Evolutionary conservation across 2,113 vertebrate genomes (phyloP).

Genomic region (Furnarius figulus): DNA sequence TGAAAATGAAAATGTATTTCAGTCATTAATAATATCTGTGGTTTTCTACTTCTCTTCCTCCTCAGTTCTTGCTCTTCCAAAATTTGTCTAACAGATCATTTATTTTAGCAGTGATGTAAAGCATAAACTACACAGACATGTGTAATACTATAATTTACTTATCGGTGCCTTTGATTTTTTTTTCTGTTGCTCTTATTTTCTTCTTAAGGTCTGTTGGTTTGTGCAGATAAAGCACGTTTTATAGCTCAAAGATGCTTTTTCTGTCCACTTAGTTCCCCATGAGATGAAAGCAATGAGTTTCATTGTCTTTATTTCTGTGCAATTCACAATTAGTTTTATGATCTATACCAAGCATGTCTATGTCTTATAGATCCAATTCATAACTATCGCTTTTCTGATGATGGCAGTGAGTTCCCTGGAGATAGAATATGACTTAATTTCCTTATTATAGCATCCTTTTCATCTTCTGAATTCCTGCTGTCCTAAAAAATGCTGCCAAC

Average conservation of each 20-base stretch:
- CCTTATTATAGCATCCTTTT: background rate
- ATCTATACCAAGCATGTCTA: background rate
- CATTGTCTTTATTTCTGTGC: constrained; percentile 35
- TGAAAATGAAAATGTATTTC: background rate
- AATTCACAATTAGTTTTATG: constrained; percentile 55
- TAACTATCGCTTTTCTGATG: background rate
- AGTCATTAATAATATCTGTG: background rate
- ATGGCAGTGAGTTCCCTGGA: constrained; percentile 5
- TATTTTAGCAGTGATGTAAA: background rate
- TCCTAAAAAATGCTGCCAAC: background rate
- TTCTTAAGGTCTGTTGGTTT: background rate
- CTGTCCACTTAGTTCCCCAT: constrained; percentile 14
- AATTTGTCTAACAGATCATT: background rate
- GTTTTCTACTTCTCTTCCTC: background rate
- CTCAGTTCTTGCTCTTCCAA: background rate
- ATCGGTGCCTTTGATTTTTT: background rate
- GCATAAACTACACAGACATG: background rate
- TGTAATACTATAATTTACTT: background rate
- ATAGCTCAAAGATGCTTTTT: constrained; percentile 23
- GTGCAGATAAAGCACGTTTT: constrained; percentile 4
- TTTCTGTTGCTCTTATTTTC: background rate
- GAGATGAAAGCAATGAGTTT: constrained; percentile 27
- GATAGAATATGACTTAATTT: constrained; percentile 7
- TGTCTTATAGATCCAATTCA: constrained; percentile 5
- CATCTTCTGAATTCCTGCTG: background rate